phyloP scores from a whole-genome alignment of 2,888 invertebrate genomes.

The Ornithoptera alexandrae region DNA sequence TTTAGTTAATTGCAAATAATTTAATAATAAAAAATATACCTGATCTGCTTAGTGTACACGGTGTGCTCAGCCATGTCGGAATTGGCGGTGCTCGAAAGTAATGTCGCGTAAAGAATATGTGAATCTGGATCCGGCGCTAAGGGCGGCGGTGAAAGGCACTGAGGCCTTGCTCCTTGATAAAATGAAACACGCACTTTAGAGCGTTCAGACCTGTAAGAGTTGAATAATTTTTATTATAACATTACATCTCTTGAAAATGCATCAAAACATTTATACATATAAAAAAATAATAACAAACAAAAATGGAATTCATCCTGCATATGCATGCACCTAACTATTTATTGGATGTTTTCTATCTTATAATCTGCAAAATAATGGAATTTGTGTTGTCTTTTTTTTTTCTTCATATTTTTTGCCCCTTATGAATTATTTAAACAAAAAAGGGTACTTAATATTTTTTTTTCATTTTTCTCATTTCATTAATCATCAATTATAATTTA shows the following conservation, averaged over 20 bases:
- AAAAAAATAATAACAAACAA: too few species aligned
- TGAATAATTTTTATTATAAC: background rate
- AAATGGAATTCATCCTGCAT: background rate
- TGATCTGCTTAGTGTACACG: slow-evolving; percentile 84
- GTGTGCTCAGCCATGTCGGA: slow-evolving; percentile 68
- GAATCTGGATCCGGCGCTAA: slow-evolving; percentile 72
- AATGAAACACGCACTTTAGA: slow-evolving; percentile 90
- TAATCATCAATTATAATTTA: too few species aligned
- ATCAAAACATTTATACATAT: background rate
- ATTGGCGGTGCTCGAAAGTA: slow-evolving; percentile 70
- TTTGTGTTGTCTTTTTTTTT: background rate
- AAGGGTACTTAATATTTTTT: too few species aligned
- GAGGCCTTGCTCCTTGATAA: slow-evolving; percentile 90
- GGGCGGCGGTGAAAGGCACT: slow-evolving; percentile 82
- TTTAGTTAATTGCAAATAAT: background rate
- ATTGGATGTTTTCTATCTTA: too few species aligned
- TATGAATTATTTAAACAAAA: too few species aligned
- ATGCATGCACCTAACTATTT: too few species aligned
- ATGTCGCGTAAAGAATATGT: slow-evolving; percentile 64
- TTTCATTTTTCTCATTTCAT: too few species aligned
- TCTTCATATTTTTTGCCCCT: background rate
- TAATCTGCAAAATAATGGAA: background rate
- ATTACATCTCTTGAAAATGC: background rate
- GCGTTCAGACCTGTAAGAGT: slow-evolving; percentile 83
- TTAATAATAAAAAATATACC: slow-evolving; percentile 66